Percentiles rank a stretch among this genome's conserved stretches.
phyloP scores from a whole-genome alignment of 1,140 invertebrate genomes.

The Thaumetopoea pityocampa region DNA sequence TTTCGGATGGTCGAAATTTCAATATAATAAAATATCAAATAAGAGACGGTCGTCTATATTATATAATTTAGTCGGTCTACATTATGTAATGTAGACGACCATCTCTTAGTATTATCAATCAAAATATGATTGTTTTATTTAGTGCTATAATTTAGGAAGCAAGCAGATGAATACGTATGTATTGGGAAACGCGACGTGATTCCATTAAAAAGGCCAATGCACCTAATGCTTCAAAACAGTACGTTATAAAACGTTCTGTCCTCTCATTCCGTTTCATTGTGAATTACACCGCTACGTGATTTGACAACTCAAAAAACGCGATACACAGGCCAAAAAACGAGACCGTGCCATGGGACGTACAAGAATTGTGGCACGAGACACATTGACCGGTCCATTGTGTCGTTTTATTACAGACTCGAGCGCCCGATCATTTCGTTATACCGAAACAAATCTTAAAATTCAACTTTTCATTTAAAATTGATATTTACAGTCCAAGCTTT shows the following conservation, averaged over 20 bases:
- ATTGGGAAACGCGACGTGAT: too few species aligned
- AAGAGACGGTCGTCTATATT: too few species aligned
- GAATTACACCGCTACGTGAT: constrained; percentile 37
- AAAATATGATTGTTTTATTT: background rate
- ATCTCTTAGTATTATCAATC: too few species aligned
- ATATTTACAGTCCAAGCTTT: constrained; percentile 9
- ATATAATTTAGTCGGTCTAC: too few species aligned
- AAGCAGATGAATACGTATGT: background rate
- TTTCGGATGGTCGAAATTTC: too few species aligned
- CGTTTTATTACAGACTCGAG: constrained; percentile 46
- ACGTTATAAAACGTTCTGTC: constrained; percentile 8
- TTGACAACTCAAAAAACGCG: constrained; percentile 39
- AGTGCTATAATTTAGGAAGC: background rate
- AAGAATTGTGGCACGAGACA: constrained; percentile 65
- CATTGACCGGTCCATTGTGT: constrained; percentile 51
- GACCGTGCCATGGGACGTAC: constrained; percentile 31
- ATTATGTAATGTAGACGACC: too few species aligned
- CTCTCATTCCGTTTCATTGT: constrained; percentile 19
- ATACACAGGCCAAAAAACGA: constrained; percentile 31
- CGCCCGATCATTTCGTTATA: constrained; percentile 50
- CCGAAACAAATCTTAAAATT: constrained; percentile 40
- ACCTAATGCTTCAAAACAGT: background rate
- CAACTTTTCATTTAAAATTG: constrained; percentile 16
- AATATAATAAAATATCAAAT: too few species aligned
- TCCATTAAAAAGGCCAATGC: constrained; percentile 6